Percentiles rank a stretch among this genome's conserved stretches.
Evolutionary conservation across 92 coral and sea anemone genomes (phyloP).

Genomic region (Pocillopora grandis): DNA sequence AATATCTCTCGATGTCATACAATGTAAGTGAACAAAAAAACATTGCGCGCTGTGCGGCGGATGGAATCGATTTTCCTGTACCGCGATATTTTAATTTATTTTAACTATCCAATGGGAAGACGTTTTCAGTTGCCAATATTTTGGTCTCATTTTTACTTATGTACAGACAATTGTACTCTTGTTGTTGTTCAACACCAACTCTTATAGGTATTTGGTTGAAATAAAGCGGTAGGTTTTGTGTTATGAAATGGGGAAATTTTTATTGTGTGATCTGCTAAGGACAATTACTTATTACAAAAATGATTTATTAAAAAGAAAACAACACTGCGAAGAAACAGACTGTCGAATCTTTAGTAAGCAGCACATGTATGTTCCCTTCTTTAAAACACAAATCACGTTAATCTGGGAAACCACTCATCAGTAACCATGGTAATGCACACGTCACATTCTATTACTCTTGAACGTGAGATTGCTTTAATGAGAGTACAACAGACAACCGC

Average conservation of each 20-base stretch:
- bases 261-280: neutral
- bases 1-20: conserved; percentile 1
- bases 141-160: conserved; percentile 6
- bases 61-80: conserved; percentile 1
- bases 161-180: neutral
- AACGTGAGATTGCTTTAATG: no score
- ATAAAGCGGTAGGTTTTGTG: conserved; percentile 37
- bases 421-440: no score
- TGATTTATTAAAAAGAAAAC: neutral
- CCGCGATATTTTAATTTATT: conserved; percentile 4
- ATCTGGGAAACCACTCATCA: no score
- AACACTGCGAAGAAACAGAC: neutral
- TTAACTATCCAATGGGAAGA: conserved; percentile 4
- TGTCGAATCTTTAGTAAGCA: neutral
- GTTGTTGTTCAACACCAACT: neutral
- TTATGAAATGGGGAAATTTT: conserved; percentile 7
- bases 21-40: neutral
- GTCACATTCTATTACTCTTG: no score
- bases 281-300: neutral
- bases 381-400: no score
- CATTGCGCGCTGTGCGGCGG: neutral
- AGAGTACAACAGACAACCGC: no score
- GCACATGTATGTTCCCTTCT: no score
- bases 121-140: neutral
- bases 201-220: conserved; percentile 9